Percentiles rank a stretch among this genome's conserved stretches.
phyloP scores from a whole-genome alignment of 1,140 invertebrate genomes.

The Wasmannia auropunctata region DNA sequence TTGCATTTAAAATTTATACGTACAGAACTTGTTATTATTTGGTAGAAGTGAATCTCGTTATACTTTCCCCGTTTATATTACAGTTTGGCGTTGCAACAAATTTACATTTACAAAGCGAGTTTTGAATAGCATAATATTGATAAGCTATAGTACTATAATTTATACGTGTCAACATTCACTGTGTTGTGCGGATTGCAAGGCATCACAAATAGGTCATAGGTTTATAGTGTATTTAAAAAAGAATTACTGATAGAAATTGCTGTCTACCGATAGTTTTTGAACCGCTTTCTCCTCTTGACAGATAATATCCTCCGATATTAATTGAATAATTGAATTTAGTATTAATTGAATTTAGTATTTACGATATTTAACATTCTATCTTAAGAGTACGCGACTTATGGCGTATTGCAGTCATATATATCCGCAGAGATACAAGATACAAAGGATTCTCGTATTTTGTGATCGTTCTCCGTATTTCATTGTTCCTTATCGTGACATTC shows the following conservation, averaged over 20 bases:
- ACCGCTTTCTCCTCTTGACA: not conserved
- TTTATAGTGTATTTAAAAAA: not conserved
- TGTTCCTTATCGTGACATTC: slow-evolving; percentile 51
- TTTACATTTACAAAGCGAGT: slow-evolving; percentile 14
- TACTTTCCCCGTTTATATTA: not conserved
- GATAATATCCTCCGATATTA: not conserved
- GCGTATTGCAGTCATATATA: not conserved
- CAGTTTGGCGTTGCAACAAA: not conserved
- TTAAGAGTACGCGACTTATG: not conserved
- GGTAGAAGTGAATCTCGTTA: not conserved
- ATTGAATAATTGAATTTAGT: not conserved
- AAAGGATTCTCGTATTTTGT: slow-evolving; percentile 45
- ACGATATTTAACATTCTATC: not conserved
- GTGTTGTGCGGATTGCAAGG: not conserved
- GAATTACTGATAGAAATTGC: not conserved
- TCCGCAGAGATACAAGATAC: not conserved
- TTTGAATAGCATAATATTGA: not conserved
- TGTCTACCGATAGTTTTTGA: not conserved
- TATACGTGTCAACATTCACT: not conserved
- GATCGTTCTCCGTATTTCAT: slow-evolving; percentile 44
- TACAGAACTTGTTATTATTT: not conserved
- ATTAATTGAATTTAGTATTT: not conserved
- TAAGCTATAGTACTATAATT: not conserved
- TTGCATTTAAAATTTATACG: not conserved
- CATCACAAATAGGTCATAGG: not conserved